Conservation (phyloP, 2,888 invertebrate genomes). For the Eristalinus sepulchralis region DNA sequence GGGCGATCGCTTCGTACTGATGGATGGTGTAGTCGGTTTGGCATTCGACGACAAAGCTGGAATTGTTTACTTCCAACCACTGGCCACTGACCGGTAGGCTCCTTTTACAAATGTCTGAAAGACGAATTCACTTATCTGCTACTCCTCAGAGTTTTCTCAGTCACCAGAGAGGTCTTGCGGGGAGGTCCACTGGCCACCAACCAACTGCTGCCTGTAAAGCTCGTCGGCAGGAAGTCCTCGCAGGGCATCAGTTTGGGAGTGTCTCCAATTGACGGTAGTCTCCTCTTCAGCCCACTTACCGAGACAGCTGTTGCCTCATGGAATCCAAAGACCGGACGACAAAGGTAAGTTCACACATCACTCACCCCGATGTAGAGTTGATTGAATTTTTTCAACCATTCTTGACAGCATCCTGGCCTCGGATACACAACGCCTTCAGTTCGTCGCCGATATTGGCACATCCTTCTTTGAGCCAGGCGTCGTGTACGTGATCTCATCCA, state of each 20-base stretch:
- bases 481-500: slow-evolving; percentile 88
- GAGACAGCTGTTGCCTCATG: slow-evolving; percentile 91
- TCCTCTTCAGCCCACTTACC: slow-evolving; percentile 89
- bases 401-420: slow-evolving; percentile 87
- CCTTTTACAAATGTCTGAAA: not conserved
- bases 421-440: slow-evolving; percentile 88
- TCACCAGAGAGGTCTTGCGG: slow-evolving; percentile 87
- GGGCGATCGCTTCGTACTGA: slow-evolving; percentile 84
- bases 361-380: not conserved
- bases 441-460: slow-evolving; percentile 88
- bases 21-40: slow-evolving; percentile 87
- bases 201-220: slow-evolving; percentile 87
- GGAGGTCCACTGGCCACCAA: slow-evolving; percentile 88
- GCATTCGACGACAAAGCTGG: slow-evolving; percentile 83
- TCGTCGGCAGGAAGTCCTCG: slow-evolving; percentile 92
- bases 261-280: slow-evolving; percentile 87
- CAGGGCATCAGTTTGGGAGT: slow-evolving; percentile 89
- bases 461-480: slow-evolving; percentile 86
- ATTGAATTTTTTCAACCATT: slow-evolving; percentile 12
- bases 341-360: slow-evolving; percentile 82
- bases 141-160: slow-evolving; percentile 86
- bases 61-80: slow-evolving; percentile 85
- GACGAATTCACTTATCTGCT: not conserved
- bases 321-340: slow-evolving; percentile 88
- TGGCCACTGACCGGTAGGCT: slow-evolving; percentile 84